A percentile compares a stretch with the other conserved stretches of the same genome.
Evolutionary conservation across 64 coral and sea anemone species (phyloP).

Genomic region (Trachythela sp.): DNA sequence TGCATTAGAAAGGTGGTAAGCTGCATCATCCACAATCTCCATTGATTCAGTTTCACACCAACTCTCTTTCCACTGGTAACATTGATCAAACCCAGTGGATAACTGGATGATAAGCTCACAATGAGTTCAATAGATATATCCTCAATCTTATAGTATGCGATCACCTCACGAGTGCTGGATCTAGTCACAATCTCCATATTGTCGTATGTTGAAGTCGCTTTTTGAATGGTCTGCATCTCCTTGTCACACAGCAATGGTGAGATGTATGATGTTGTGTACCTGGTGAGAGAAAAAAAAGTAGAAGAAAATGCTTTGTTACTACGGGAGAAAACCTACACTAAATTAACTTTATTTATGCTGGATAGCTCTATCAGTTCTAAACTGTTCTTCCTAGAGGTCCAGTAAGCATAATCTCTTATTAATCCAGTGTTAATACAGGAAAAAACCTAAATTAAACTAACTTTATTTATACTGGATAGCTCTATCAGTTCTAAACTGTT

Average conservation of each 20-base stretch:
- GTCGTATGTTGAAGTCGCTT: constrained; percentile 53
- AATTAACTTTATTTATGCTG: too few relatives aligned
- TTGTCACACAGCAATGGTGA: constrained; percentile 74
- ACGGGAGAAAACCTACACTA: too few relatives aligned
- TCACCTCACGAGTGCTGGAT: constrained; percentile 76
- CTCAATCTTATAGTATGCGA: constrained; percentile 85
- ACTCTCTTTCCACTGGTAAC: constrained; percentile 86
- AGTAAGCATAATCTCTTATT: too few relatives aligned
- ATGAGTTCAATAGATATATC: constrained; percentile 96
- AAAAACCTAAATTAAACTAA: too few relatives aligned
- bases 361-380: too few relatives aligned
- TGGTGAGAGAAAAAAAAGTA: neutral
- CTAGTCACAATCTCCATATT: constrained; percentile 90
- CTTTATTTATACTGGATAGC: too few relatives aligned
- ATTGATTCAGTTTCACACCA: constrained; percentile 67
- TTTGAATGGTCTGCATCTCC: constrained; percentile 80
- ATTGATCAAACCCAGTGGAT: constrained; percentile 80
- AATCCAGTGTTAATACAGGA: too few relatives aligned
- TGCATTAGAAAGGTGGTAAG: constrained; percentile 94
- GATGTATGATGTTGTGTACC: constrained; percentile 70
- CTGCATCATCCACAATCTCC: constrained; percentile 96
- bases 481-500: too few relatives aligned
- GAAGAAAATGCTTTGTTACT: neutral
- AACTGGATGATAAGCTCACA: constrained; percentile 72
- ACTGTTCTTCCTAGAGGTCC: too few relatives aligned